Percentiles rank a stretch among this genome's conserved stretches.
phyloP scores from a whole-genome alignment of 2,113 vertebrate genomes.

The Aramus guarauna region DNA sequence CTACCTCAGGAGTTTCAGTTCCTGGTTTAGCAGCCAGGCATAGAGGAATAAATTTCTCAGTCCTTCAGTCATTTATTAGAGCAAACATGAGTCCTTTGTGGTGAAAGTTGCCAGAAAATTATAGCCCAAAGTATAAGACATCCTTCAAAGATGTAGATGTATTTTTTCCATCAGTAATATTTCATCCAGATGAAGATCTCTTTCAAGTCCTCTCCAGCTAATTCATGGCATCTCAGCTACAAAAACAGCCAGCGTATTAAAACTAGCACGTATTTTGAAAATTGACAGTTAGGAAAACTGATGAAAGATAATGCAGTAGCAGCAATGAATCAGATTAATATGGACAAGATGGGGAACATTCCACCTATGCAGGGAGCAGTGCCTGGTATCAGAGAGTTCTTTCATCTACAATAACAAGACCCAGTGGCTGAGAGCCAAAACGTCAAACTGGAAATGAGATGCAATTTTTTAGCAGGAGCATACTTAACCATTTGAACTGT shows the following conservation, averaged over 20 bases:
- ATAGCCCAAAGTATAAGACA: background rate
- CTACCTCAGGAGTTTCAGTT: background rate
- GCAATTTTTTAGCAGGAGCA: background rate
- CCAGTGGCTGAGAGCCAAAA: background rate
- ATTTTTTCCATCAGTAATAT: background rate
- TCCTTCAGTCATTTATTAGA: background rate
- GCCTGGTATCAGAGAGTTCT: conserved; percentile 21
- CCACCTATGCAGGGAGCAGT: conserved; percentile 12
- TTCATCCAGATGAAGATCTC: background rate
- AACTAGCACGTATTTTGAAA: background rate
- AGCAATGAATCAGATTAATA: conserved; percentile 29
- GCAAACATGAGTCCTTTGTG: background rate
- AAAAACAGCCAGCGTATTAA: background rate
- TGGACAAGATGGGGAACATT: conserved; percentile 11
- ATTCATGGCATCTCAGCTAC: background rate
- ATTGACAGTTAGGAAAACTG: conserved; percentile 10
- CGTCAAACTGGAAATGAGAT: conserved; percentile 16
- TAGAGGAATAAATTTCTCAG: background rate
- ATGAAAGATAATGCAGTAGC: conserved; percentile 23
- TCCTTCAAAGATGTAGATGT: background rate
- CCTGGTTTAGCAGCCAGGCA: background rate
- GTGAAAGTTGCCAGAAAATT: background rate
- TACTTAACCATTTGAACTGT: background rate
- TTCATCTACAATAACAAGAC: conserved; percentile 36
- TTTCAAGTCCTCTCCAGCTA: conserved; percentile 13